Conservation (phyloP, 2,113 vertebrate species). For the Neolamprologus falcicula region DNA sequence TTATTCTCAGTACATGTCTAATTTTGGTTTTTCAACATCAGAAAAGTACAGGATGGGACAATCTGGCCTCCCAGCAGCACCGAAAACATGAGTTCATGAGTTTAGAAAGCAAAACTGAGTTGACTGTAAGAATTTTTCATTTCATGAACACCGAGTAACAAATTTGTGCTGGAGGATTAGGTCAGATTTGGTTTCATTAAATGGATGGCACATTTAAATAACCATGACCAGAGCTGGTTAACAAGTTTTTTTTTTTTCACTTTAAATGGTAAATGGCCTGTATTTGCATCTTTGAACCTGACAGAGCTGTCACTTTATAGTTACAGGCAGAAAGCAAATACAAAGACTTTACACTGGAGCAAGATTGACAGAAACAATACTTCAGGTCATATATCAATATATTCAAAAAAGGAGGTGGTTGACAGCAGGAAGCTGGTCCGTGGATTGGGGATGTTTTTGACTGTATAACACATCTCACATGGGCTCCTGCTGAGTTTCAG, state of each 20-base stretch:
- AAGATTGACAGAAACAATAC: slow-evolving; percentile 33
- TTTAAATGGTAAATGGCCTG: neutral
- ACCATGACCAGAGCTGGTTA: neutral
- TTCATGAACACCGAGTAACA: neutral
- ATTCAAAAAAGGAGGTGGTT: neutral
- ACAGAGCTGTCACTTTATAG: neutral
- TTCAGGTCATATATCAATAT: slow-evolving; percentile 60
- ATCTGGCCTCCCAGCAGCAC: neutral
- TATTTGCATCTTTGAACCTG: neutral
- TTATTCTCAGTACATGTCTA: neutral
- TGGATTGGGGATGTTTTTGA: neutral
- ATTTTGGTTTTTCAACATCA: neutral
- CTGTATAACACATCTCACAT: neutral
- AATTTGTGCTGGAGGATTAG: neutral
- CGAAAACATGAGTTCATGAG: neutral
- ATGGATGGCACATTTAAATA: neutral
- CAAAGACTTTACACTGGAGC: slow-evolving; percentile 15
- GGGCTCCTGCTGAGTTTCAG: neutral
- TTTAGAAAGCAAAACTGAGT: neutral
- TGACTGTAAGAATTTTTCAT: neutral
- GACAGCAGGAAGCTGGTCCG: neutral
- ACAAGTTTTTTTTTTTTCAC: neutral
- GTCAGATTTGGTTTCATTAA: neutral
- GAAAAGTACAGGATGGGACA: neutral
- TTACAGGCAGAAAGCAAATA: slow-evolving; percentile 17